phyloP scores from a whole-genome alignment of 2,797 vertebrate genomes.

The Sebastes minor region DNA sequence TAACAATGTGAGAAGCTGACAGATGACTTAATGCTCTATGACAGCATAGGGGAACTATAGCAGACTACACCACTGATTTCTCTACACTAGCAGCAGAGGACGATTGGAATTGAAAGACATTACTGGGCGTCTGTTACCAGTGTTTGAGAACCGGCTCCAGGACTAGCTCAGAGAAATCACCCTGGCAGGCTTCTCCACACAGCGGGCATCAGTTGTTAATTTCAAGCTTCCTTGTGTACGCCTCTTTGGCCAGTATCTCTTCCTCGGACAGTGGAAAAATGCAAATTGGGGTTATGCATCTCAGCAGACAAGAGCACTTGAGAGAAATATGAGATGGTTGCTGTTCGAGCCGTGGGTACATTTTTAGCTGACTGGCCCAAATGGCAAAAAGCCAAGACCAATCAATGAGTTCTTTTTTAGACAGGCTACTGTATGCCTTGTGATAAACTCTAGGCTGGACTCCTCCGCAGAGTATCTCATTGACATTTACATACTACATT shows the following conservation, averaged over 20 bases:
- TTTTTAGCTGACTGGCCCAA: conserved; percentile 43
- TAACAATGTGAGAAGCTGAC: conserved; percentile 16
- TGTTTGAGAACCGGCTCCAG: background rate
- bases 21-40: background rate
- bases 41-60: conserved; percentile 7
- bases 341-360: conserved; percentile 29
- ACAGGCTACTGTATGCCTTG: conserved; percentile 1
- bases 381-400: conserved; percentile 37
- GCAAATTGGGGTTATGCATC: conserved; percentile 27
- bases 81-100: background rate
- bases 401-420: conserved; percentile 53
- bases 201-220: background rate
- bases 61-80: background rate
- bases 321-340: conserved; percentile 40
- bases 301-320: conserved; percentile 24
- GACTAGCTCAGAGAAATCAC: conserved; percentile 11
- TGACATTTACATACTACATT: conserved; percentile 14
- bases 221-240: background rate
- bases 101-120: background rate
- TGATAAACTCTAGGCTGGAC: conserved; percentile 11
- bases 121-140: background rate
- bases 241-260: background rate
- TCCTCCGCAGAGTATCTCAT: background rate
- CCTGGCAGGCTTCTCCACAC: background rate
- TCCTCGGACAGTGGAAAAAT: conserved; percentile 12